These are phyloP conservation scores for Varanus salvator DNA, from an alignment of 2,113 vertebrate genomes.

Conservation along the genomic window DNA sequence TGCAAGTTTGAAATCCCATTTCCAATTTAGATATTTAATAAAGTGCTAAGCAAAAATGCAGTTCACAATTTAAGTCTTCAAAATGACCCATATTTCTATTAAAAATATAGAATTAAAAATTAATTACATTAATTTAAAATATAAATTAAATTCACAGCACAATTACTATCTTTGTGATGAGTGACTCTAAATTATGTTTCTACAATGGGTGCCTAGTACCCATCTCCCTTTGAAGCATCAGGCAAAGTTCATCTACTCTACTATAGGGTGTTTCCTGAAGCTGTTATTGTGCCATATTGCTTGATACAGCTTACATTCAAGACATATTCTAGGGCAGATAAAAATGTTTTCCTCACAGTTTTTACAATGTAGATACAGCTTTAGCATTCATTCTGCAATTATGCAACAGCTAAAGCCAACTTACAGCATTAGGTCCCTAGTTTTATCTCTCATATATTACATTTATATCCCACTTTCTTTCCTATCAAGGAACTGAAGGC, in stretches of 20 bases:
- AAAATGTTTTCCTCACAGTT: neutral
- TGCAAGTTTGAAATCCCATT: neutral
- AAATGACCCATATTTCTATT: conserved; percentile 24
- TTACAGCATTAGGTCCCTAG: neutral
- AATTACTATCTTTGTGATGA: neutral
- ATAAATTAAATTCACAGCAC: conserved; percentile 10
- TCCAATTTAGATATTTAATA: neutral
- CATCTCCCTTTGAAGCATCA: too few relatives aligned
- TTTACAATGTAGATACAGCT: neutral
- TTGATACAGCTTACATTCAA: neutral
- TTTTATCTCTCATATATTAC: too few relatives aligned
- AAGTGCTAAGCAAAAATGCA: neutral
- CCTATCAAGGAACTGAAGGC: too few relatives aligned
- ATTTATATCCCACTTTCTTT: too few relatives aligned
- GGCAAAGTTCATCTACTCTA: too few relatives aligned
- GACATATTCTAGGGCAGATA: neutral
- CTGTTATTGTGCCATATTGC: too few relatives aligned
- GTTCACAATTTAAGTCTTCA: neutral
- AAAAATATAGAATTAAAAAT: too few relatives aligned
- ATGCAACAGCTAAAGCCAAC: neutral
- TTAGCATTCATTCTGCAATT: neutral
- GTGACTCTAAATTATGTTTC: too few relatives aligned
- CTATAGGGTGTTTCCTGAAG: too few relatives aligned
- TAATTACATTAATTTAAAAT: too few relatives aligned
- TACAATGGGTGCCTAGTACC: too few relatives aligned